Base-by-base conservation (phyloP, 1,140 invertebrate genomes). In the Cyrtorhinus lividipennis region DNA sequence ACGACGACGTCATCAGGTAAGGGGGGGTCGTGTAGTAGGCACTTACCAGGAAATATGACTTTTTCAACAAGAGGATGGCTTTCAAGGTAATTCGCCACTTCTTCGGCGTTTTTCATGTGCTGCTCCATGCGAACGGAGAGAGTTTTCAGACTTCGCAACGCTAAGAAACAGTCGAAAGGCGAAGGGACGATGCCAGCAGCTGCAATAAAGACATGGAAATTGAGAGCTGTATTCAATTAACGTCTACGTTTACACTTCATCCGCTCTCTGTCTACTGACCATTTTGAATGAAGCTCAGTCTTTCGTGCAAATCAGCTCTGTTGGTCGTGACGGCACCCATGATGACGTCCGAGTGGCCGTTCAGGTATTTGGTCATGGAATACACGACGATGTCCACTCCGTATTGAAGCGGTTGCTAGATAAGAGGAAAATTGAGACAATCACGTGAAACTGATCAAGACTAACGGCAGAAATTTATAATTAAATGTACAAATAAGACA, bases 331-430 rank as follows among this genome's bases (percentile, higher is more conserved):
- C 80, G 8, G 88, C 86, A 2, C 96, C 96, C 96, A 99, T 98
- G 1, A 99, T 85, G 48, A 97, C 88, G 78, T 99, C 96, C 1
- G 90, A 88, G 74, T 99, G 95, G 0, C 95, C 96, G 75, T 98
- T 98, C 83, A 98, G 94, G 71, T 98, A 99, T 75, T 99, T 99
- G 0, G 95, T 97, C 24, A 96, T 68, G 0, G 95, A 99, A 76
- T 98, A 95, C 66, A 92, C 75, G 1, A 88, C 85, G 56, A 98
- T 79, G 75, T 99, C 95, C 1, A 90, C 95, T 10, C 96, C 96
- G 24, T 96, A 77, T 20, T 84, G 81, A 24, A 99, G 74, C 2
- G 96, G 96, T 65, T 84, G 80, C 85, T 90, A 66, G 56, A 72
- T 72, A 27, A 63, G 64, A 66, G n/a, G n/a, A n/a, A n/a, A n/a